Base-by-base conservation (phyloP, 2,797 vertebrate species). In the Antrozous pallidus region DNA sequence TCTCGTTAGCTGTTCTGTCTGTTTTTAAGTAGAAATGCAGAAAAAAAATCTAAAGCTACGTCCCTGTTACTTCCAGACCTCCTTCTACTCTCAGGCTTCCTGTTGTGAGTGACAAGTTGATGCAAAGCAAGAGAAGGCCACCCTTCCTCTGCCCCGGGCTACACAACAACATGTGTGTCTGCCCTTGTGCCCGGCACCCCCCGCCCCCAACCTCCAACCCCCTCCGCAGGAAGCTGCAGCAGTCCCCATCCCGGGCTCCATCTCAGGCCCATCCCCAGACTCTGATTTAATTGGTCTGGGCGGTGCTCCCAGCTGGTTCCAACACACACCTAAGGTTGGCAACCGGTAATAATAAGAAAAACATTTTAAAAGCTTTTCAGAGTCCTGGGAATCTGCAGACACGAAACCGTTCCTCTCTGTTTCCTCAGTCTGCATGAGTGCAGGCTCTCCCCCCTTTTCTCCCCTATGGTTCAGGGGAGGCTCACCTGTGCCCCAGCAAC, bases 1-100 rank as follows among this genome's bases (percentile, higher is more conserved):
- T 49, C 49, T 36, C 24, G 33, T 81, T 88, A 77, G 70, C 90
- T 75, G 26, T 82, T 84, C 2, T 73, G 56, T 83, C 2, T 73
- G 58, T 89, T 90, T 96, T 83, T 22, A 47, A 8, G 58, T 49
- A 85, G 90, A 93, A 79, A 85, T 40, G 69, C 7, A 58, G 73
- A n/a, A 83, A 71, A 82, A 51, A 81, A 80, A 71, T 51, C 20
- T 74, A 86, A 90, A 91, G 20, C 26, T 4, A 49, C 14, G 14
- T 70, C 65, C 40, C 36, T 45, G 6, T 69, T 67, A 24, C 40
- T 78, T 70, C 28, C 16, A 83, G 67, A 51, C 70, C 24, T 16
- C 26, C 24, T 14, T 85, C 61, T 38, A 80, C 13, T 13, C 18
- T 28, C 8, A 69, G 42, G 54, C 83, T 94, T 88, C 38, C 14